These are phyloP conservation scores for Trinectes maculatus DNA, from an alignment of 2,113 vertebrate species.

Conservation along the genomic window DNA sequence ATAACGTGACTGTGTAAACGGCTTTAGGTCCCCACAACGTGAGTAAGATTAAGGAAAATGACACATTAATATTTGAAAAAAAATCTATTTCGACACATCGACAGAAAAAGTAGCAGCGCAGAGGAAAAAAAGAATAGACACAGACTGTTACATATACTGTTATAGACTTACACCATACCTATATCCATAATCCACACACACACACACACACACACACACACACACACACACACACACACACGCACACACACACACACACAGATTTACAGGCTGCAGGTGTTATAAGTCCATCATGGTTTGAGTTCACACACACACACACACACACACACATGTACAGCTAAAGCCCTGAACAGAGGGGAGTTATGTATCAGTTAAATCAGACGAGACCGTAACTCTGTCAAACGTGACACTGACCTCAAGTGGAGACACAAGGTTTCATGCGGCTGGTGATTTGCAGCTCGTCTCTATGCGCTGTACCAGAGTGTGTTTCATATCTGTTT, in stretches of 20 bases:
- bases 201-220: too few species aligned
- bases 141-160: too few species aligned
- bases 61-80: too few species aligned
- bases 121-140: too few species aligned
- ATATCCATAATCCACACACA: too few species aligned
- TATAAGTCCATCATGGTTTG: constrained; percentile 46
- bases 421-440: constrained; percentile 21
- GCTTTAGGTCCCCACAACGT: neutral
- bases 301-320: constrained; percentile 19
- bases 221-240: neutral
- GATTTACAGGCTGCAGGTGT: constrained; percentile 65
- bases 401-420: constrained; percentile 11
- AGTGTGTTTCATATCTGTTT: too few species aligned
- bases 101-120: too few species aligned
- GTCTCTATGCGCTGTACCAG: too few species aligned
- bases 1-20: neutral
- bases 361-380: constrained; percentile 43
- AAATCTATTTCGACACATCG: too few species aligned
- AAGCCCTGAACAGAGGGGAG: constrained; percentile 30
- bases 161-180: too few species aligned
- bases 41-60: too few species aligned
- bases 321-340: constrained; percentile 35
- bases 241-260: constrained; percentile 24
- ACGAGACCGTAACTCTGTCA: constrained; percentile 32
- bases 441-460: constrained; percentile 2